Evolutionary conservation across 2,888 invertebrate species (phyloP).

Genomic region (Hirtodrosophila histrioides): DNA sequence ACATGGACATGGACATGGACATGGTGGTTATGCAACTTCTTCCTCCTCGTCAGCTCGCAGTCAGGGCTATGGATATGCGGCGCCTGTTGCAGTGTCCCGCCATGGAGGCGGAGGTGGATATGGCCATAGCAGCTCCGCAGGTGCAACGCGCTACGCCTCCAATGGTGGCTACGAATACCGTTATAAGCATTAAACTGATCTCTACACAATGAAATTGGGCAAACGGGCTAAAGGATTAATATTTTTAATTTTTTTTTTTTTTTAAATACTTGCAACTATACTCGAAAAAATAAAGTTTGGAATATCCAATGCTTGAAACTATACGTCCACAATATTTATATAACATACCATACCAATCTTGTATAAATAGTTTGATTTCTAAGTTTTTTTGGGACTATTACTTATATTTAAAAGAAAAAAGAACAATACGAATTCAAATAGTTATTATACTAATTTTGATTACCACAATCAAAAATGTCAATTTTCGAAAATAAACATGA

Average conservation of each 20-base stretch:
- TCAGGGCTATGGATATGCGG: slow-evolving; percentile 29
- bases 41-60: slow-evolving; percentile 21
- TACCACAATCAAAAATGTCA: too few species aligned
- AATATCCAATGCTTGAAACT: too few species aligned
- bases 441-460: too few species aligned
- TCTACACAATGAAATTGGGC: slow-evolving; percentile 9
- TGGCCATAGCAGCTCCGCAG: slow-evolving; percentile 19
- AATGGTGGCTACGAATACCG: slow-evolving; percentile 75
- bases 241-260: slow-evolving; percentile 26
- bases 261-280: slow-evolving; percentile 7
- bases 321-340: too few species aligned
- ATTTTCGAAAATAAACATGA: too few species aligned
- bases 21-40: slow-evolving; percentile 18
- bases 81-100: slow-evolving; percentile 9
- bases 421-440: too few species aligned
- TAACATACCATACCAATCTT: too few species aligned
- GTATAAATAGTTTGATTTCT: too few species aligned
- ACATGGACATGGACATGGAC: background rate
- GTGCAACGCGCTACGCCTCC: slow-evolving; percentile 62
- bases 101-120: slow-evolving; percentile 4
- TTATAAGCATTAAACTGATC: slow-evolving; percentile 49
- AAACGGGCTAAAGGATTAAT: slow-evolving; percentile 15
- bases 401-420: too few species aligned
- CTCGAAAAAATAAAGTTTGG: slow-evolving; percentile 13
- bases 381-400: too few species aligned